Base-by-base conservation (phyloP, 1,140 invertebrate genomes). In the Metaphire vulgaris region DNA sequence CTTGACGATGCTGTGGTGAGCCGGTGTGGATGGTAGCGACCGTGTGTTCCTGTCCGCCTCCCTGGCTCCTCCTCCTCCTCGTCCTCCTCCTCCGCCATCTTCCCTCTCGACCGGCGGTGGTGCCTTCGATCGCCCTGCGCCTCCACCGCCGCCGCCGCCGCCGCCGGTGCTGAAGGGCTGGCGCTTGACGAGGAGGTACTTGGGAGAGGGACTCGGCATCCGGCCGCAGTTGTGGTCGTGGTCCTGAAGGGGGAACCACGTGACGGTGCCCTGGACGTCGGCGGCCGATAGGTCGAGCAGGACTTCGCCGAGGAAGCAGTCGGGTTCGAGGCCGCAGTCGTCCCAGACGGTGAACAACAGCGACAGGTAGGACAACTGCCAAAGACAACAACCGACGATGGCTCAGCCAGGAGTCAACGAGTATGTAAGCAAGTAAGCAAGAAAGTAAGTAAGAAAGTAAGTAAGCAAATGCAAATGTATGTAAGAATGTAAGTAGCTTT, bases 271-370 rank as follows among this genome's bases (percentile, higher is more conserved):
- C 80, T 93, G 91, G 68, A 94, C 88, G 80, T 94, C 92, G 2
- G 92, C 92, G 85, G 95, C 93, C 81, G 92, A 92, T 30, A 96
- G 88, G n/a, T 84, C 83, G 6, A 85, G 72, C 0, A 85, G 76
- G 14, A 86, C 79, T 73, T 85, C 83, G 15, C 84, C 85, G 6
- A 84, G 76, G 79, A 95, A 94, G 26, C 91, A 88, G 79, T 92
- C 92, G 78, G 94, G 92, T 32, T 91, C 90, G 77, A 92, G 91
- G 0, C 92, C 91, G 76, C 90, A 90, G 74, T 91, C 89, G 83
- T 94, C 93, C 93, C 94, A 96, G 1, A 96, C 87, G 2, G 93
- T 93, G 1, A 85, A 72, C 29, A 33, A n/a, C 1, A 94, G 41
- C 12, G 72, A 34, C 15, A 73, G 33, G 2, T n/a, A 73, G 72